phyloP scores from a whole-genome alignment of 2,888 invertebrate species.

The Coremacera marginata region DNA sequence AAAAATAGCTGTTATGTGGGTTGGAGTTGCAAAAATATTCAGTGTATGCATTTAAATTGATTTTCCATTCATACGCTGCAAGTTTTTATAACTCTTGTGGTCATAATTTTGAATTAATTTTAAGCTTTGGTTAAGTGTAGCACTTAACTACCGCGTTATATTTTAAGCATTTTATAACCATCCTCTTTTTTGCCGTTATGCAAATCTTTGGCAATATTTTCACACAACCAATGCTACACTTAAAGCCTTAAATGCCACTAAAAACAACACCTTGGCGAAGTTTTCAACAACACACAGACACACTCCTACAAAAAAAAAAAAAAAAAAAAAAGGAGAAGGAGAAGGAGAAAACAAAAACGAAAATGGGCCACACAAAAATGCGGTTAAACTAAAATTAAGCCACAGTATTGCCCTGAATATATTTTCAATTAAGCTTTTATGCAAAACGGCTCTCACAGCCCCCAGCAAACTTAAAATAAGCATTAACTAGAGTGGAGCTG shows the following conservation, averaged over 20 bases:
- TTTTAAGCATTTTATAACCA: no score
- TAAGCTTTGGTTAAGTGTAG: no score
- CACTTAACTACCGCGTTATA: no score
- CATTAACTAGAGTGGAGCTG: not conserved
- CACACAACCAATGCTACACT: not conserved
- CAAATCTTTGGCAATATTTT: no score
- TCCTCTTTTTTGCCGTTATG: no score
- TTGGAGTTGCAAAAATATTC: no score
- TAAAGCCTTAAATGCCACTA: not conserved
- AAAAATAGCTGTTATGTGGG: no score
- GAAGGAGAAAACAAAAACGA: not conserved
- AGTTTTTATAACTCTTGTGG: no score
- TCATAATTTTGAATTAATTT: no score
- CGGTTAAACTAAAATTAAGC: conserved; percentile 27
- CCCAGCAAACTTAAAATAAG: not conserved
- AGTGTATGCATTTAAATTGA: no score
- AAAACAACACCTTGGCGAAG: conserved; percentile 32
- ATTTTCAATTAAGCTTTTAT: conserved; percentile 32
- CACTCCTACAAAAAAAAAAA: not conserved
- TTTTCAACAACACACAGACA: not conserved
- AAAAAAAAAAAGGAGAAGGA: not conserved
- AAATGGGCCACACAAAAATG: not conserved
- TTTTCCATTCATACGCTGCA: no score
- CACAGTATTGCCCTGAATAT: conserved; percentile 30
- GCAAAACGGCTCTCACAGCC: not conserved